Evolutionary conservation across 2,888 invertebrate species (phyloP).

Genomic region (Sinotaia quadrata): DNA sequence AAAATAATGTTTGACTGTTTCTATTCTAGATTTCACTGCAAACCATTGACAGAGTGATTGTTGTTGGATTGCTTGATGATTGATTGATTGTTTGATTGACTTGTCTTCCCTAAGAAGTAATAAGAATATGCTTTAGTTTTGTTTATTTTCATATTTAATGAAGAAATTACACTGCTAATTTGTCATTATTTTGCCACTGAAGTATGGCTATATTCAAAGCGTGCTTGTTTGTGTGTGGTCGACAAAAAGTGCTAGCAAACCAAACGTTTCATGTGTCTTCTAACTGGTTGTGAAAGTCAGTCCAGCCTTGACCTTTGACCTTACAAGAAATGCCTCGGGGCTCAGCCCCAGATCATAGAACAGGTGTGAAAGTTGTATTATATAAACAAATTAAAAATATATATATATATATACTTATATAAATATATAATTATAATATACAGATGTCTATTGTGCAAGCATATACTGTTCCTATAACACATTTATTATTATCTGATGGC

Average conservation of each 20-base stretch:
- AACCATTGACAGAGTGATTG: not conserved
- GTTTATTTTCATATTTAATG: not conserved
- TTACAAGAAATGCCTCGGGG: constrained; percentile 29
- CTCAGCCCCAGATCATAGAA: constrained; percentile 16
- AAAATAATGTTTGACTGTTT: too few species aligned
- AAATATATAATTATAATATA: too few species aligned
- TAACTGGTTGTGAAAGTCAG: constrained; percentile 29
- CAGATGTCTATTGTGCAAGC: constrained; percentile 25
- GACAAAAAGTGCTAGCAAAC: constrained; percentile 22
- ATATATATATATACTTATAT: too few species aligned
- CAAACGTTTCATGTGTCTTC: constrained; percentile 31
- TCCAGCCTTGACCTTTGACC: constrained; percentile 31
- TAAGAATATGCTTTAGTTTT: not conserved
- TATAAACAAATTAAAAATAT: too few species aligned
- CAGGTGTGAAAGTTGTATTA: constrained; percentile 5
- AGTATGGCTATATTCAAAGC: not conserved
- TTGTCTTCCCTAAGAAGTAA: constrained; percentile 22
- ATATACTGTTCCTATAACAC: constrained; percentile 22
- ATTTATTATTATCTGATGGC: constrained; percentile 17
- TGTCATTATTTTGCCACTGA: not conserved
- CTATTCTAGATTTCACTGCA: too few species aligned
- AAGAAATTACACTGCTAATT: not conserved
- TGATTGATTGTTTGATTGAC: constrained; percentile 12
- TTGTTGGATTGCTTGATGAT: not conserved
- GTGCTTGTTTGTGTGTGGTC: not conserved